Evolutionary conservation across 1,140 invertebrate genomes (phyloP), one percentile per base, ranked within the genome.

Genomic region (Drosophila ficusphila): DNA sequence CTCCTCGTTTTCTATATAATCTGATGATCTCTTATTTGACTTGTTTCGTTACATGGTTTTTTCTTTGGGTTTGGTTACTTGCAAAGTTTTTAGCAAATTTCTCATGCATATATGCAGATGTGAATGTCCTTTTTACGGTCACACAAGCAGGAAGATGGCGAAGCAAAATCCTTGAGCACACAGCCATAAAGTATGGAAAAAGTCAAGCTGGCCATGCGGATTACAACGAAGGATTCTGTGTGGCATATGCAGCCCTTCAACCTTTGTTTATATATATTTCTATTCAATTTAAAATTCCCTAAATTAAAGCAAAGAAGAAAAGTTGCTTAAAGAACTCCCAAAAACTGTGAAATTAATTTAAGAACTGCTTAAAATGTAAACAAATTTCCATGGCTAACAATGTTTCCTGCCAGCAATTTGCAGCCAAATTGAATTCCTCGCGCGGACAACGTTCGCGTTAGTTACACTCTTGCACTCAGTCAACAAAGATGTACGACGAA

Each of bases 401-500:
- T 48, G 52, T 78, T 65, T 74, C 46, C 54, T 53, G 54, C 7
- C 34, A 39, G 47, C 44, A 49, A 51, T 54, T 73, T 70, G 79
- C 70, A 58, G 75, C 54, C 38, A 85, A 85, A 85, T 85, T 72
- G 86, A 85, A 85, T 85, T 85, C 65, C 81, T 79, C 44, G 39
- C 42, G 64, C 41, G 56, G 56, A 61, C 61, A 69, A 49, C 33
- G 75, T 62, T 54, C 51, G 49, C 61, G 76, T 70, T 79, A 70
- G 76, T 67, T 71, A 85, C 79, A 76, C 73, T 69, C 42, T 39
- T 44, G 44, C 65, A 62, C 54, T 54, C 75, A 79, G 67, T 86
- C 74, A 86, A 85, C 79, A 85, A 86, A 86, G 76, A 79, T 79
- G 81, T 76, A 47, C 76, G 61, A 57, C 78, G 68, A 82, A 81